These are phyloP conservation scores for Diadegma fenestrale DNA, from an alignment of 2,888 invertebrate genomes.

Conservation along the genomic window DNA sequence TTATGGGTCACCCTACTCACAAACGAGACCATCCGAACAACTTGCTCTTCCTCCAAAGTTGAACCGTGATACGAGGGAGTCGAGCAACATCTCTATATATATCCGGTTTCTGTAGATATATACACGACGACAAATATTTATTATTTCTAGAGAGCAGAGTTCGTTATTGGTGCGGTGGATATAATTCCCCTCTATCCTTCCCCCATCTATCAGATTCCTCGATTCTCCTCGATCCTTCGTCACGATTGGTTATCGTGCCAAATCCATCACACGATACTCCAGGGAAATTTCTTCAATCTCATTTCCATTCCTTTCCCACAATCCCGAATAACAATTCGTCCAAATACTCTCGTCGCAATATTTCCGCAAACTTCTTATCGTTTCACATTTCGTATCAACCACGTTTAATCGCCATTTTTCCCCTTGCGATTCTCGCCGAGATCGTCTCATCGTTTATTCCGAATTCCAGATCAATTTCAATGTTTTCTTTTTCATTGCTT, in stretches of 20 bases:
- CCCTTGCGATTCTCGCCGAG: not conserved
- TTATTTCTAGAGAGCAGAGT: constrained; percentile 35
- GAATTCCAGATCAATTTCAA: not conserved
- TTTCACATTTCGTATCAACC: not conserved
- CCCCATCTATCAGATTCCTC: constrained; percentile 29
- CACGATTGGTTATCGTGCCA: constrained; percentile 31
- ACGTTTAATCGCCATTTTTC: not conserved
- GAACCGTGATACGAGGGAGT: constrained; percentile 5
- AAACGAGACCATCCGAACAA: not conserved
- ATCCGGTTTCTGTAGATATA: not conserved
- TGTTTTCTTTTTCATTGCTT: not conserved
- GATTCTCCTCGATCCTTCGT: not conserved
- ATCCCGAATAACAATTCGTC: constrained; percentile 23
- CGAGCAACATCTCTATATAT: not conserved
- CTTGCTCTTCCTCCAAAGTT: not conserved
- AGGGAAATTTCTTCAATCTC: constrained; percentile 61
- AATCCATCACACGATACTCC: constrained; percentile 48
- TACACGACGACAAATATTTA: constrained; percentile 61
- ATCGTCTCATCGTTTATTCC: not conserved
- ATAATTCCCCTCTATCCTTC: constrained; percentile 41
- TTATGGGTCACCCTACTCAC: constrained; percentile 38
- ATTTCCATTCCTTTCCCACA: constrained; percentile 46
- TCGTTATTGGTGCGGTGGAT: constrained; percentile 52
- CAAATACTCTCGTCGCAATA: not conserved
- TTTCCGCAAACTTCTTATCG: not conserved